These are phyloP conservation scores for Hypomesus transpacificus DNA, from an alignment of 2,113 vertebrate species.

Conservation along the genomic window DNA sequence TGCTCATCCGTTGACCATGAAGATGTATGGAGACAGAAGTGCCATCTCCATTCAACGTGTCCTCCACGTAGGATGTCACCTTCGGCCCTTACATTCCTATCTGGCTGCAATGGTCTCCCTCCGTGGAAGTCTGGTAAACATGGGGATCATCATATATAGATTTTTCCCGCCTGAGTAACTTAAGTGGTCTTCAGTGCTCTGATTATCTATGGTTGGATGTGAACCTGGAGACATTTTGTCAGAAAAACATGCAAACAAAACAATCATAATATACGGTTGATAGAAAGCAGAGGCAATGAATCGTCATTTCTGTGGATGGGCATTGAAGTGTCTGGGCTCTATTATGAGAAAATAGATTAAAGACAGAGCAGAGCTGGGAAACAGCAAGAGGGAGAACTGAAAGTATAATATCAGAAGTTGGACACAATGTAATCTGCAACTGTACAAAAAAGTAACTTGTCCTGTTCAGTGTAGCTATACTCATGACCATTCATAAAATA, in stretches of 20 bases:
- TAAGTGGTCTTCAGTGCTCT: neutral
- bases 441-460: no score
- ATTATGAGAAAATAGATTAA: constrained; percentile 26
- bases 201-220: no score
- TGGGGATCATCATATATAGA: neutral
- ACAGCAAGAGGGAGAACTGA: constrained; percentile 23
- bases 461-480: no score
- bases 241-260: constrained; percentile 27
- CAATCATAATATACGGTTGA: constrained; percentile 34
- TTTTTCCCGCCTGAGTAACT: neutral
- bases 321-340: constrained; percentile 53
- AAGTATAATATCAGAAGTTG: no score
- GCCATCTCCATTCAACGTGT: neutral
- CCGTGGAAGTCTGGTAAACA: constrained; percentile 1
- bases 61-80: neutral
- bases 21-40: no score
- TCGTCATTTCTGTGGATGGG: constrained; percentile 60
- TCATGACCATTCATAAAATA: no score
- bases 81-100: constrained; percentile 11
- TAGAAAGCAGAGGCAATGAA: constrained; percentile 51
- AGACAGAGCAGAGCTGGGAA: neutral
- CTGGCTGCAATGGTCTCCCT: neutral
- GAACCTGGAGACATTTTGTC: neutral
- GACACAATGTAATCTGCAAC: no score
- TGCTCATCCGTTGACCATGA: no score